Conservation (phyloP, 2,797 vertebrate genomes). For the Peromyscus melanophrys region DNA sequence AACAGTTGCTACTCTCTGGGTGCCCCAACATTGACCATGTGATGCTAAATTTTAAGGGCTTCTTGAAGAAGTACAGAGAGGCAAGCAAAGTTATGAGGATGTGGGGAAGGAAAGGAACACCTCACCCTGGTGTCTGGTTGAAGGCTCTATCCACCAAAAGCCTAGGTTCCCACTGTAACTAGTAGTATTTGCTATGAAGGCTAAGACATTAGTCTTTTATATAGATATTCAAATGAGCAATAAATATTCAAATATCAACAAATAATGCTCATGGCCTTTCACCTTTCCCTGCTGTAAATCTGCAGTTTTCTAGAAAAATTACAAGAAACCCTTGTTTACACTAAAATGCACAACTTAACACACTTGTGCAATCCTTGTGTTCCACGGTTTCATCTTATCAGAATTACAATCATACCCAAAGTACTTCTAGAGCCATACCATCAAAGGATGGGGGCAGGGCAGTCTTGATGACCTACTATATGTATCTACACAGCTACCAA, state of each 20-base stretch:
- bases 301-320: neutral
- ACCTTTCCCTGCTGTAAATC: neutral
- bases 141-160: neutral
- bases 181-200: neutral
- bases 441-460: neutral
- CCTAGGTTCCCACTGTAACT: neutral
- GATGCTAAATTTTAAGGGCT: neutral
- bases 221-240: neutral
- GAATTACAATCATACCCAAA: neutral
- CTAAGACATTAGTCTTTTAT: neutral
- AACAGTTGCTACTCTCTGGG: neutral
- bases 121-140: neutral
- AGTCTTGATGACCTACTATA: neutral
- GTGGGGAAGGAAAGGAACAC: neutral
- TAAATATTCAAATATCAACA: neutral
- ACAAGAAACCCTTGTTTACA: neutral
- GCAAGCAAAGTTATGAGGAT: neutral
- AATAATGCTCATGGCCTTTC: neutral
- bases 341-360: neutral
- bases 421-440: neutral
- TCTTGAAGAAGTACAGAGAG: neutral
- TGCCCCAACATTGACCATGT: too few species aligned
- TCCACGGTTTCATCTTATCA: neutral
- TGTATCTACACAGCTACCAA: neutral
- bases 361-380: neutral